These are phyloP conservation scores for Eretmochelys imbricata DNA, from an alignment of 2,113 vertebrate species.

Conservation along the genomic window DNA sequence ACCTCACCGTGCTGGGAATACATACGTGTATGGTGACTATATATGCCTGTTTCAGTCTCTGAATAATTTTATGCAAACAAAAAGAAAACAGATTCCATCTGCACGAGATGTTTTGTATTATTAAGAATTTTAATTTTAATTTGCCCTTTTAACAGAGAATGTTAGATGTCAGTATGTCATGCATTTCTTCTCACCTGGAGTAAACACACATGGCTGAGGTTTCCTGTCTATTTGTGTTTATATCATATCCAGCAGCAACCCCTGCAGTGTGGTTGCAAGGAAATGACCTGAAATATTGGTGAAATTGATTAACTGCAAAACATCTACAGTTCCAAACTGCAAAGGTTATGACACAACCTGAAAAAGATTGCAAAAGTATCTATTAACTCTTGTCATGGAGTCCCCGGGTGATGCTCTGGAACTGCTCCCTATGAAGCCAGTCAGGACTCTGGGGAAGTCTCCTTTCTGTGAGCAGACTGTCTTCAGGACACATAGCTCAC, in stretches of 20 bases:
- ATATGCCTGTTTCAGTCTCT: neutral
- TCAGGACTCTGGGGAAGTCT: too few relatives aligned
- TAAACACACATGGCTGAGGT: neutral
- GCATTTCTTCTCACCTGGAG: neutral
- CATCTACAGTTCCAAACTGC: neutral
- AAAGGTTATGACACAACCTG: neutral
- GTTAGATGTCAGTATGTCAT: neutral
- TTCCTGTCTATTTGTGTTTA: neutral
- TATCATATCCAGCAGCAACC: neutral
- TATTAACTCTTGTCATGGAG: neutral
- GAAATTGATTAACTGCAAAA: neutral
- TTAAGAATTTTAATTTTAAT: neutral
- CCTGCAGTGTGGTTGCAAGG: neutral
- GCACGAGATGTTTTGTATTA: neutral
- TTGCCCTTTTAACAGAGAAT: neutral
- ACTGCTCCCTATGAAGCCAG: too few relatives aligned
- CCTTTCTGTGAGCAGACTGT: too few relatives aligned
- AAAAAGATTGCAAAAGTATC: neutral
- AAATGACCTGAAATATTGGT: neutral
- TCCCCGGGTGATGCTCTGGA: too few relatives aligned
- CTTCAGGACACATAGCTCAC: too few relatives aligned
- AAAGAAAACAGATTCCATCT: neutral
- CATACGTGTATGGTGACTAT: neutral
- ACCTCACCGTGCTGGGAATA: neutral
- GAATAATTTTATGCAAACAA: neutral